These are phyloP conservation scores for Luffia ferchaultella DNA, from an alignment of 2,888 invertebrate genomes.

Conservation along the genomic window DNA sequence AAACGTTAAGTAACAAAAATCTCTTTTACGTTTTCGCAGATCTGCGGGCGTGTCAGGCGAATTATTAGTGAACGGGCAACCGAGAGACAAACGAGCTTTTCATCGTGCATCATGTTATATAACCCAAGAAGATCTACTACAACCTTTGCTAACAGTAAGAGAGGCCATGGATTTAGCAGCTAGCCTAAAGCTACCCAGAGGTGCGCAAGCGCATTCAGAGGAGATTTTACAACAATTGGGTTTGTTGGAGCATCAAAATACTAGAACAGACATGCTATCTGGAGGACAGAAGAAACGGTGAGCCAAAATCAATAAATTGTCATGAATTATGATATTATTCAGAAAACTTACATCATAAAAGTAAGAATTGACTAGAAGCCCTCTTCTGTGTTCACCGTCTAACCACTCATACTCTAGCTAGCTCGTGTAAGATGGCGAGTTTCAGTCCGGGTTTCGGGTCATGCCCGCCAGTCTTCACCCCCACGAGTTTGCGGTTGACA, in stretches of 20 bases:
- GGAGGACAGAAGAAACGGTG: conserved; percentile 82
- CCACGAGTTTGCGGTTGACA: too few species aligned
- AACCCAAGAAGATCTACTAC: conserved; percentile 79
- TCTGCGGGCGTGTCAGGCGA: conserved; percentile 72
- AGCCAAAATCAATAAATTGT: conserved; percentile 11
- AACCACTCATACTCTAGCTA: too few species aligned
- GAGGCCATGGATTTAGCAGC: conserved; percentile 84
- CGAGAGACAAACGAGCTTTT: conserved; percentile 70
- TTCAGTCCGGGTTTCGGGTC: too few species aligned
- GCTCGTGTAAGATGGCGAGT: too few species aligned
- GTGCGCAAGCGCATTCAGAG: conserved; percentile 46
- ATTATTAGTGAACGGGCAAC: conserved; percentile 71
- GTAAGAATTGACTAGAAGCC: too few species aligned
- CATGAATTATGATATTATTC: too few species aligned
- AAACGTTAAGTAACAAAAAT: too few species aligned
- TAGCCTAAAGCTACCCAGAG: conserved; percentile 72
- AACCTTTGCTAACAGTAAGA: conserved; percentile 74
- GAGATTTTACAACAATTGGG: conserved; percentile 71
- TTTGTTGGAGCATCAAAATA: conserved; percentile 68
- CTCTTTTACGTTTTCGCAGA: conserved; percentile 53
- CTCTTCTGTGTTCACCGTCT: too few species aligned
- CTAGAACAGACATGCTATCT: conserved; percentile 69
- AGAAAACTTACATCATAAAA: too few species aligned
- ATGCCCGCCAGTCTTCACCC: too few species aligned
- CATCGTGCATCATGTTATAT: conserved; percentile 82